Evolutionary conservation across 1,140 invertebrate species (phyloP).

Genomic region (Onthophagus taurus): DNA sequence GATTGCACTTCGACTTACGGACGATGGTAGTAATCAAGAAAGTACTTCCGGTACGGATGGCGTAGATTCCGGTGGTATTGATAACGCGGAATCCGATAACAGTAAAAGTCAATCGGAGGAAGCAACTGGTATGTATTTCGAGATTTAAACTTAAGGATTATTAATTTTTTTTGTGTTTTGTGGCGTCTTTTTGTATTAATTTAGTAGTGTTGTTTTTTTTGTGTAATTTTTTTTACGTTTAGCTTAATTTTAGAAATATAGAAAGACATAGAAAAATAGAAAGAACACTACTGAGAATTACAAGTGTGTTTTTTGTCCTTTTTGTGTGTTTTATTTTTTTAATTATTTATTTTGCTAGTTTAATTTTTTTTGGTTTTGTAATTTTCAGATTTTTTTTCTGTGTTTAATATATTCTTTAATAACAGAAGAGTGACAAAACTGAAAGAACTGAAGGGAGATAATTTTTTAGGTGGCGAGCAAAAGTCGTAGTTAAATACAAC

Average conservation of each 20-base stretch:
- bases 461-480: conserved; percentile 30
- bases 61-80: conserved; percentile 16
- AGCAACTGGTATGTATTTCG: conserved; percentile 13
- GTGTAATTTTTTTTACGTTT: background rate
- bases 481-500: conserved; percentile 32
- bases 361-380: conserved; percentile 1
- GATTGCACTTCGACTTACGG: conserved; percentile 55
- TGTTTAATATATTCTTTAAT: conserved; percentile 16
- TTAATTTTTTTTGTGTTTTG: background rate
- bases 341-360: conserved; percentile 10
- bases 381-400: conserved; percentile 12
- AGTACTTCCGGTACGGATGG: conserved; percentile 18
- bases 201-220: conserved; percentile 1
- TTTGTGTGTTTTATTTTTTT: conserved; percentile 2
- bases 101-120: conserved; percentile 16
- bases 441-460: conserved; percentile 13
- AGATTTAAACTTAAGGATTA: background rate
- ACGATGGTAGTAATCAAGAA: conserved; percentile 33
- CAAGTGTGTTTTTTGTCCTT: background rate
- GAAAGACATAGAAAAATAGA: conserved; percentile 10
- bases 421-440: conserved; percentile 14
- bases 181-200: background rate
- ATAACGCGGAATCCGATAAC: conserved; percentile 11
- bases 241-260: background rate
- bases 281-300: conserved; percentile 9